Evolutionary conservation across 2,797 vertebrate species (phyloP), one percentile per base, ranked within the genome.

Genomic region (Gobionotothen gibberifrons): DNA sequence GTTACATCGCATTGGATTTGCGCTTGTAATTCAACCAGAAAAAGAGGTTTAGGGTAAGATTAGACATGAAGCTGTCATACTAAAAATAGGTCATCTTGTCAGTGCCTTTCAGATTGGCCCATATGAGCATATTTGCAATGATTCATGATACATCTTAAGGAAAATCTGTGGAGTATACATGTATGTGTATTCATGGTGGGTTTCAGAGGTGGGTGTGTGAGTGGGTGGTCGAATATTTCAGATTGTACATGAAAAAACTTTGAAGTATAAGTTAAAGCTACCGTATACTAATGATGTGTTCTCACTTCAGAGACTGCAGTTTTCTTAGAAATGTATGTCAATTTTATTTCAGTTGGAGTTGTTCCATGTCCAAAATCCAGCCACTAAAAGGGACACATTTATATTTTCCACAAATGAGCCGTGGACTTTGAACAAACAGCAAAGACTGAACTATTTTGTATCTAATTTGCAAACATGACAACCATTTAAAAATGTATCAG

Each of bases 91-190:
- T 43, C 1, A 11, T 72, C 36, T 61, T 54, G 9, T 21, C 22
- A 51, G 43, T 22, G 53, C 2, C 6, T 39, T 44, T 16, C 0
- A 21, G 22, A 44, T 48, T 0, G 1, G 11, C 5, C 22, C 4
- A 16, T 12, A 26, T 21, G n/a, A 51, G 32, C 3, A 22, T 49
- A n/a, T 40, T 59, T 13, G 42, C 9, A 57, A 14, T 68, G 39
- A 58, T 19, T 53, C 29, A 43, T 32, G 16, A 46, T 72, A n/a
- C 60, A 39, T 66, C 19, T n/a, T 6, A 22, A 36, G 51, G 12
- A 6, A 48, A 39, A 29, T 39, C 0, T 0, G 16, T 17, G 49
- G 54, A 44, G 16, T 43, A 26, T 29, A n/a, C n/a, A n/a, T n/a
- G n/a, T n/a, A 0, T 43, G 7, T 7, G 29, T 17, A 61, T 61